phyloP scores from a whole-genome alignment of 2,797 vertebrate genomes.

The Distichodus sexfasciatus region DNA sequence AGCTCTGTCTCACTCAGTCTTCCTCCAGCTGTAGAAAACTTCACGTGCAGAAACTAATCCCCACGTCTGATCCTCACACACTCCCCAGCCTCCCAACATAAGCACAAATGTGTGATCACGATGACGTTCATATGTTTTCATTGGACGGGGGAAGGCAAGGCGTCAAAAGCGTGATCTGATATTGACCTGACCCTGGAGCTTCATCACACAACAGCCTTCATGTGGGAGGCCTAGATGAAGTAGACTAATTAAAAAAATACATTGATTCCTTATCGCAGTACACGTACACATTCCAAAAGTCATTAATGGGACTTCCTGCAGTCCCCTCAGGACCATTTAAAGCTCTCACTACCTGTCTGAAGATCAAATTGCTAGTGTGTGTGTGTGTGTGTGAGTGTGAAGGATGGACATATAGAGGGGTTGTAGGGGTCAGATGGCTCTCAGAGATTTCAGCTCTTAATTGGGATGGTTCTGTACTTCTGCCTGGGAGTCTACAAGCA shows the following conservation, averaged over 20 bases:
- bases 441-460: constrained; percentile 1
- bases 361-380: not conserved
- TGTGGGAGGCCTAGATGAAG: not conserved
- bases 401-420: not conserved
- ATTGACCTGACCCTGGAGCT: not conserved
- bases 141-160: too few relatives aligned
- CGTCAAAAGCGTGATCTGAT: too few relatives aligned
- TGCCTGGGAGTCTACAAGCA: not conserved
- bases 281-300: not conserved
- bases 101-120: not conserved
- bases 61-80: not conserved
- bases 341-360: not conserved
- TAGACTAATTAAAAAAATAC: not conserved
- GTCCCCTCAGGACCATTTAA: not conserved
- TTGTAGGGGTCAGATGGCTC: not conserved
- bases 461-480: constrained; percentile 27
- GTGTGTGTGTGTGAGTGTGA: not conserved
- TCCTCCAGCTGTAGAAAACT: not conserved
- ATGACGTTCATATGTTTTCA: constrained; percentile 1
- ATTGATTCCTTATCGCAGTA: not conserved
- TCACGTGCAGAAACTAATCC: constrained; percentile 3
- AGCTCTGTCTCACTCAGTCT: not conserved
- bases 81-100: not conserved
- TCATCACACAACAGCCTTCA: not conserved
- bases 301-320: not conserved